Evolutionary conservation across 2,888 invertebrate species (phyloP), one percentile per base, ranked within the genome.

Genomic region (Macrosoma leucophasiata): DNA sequence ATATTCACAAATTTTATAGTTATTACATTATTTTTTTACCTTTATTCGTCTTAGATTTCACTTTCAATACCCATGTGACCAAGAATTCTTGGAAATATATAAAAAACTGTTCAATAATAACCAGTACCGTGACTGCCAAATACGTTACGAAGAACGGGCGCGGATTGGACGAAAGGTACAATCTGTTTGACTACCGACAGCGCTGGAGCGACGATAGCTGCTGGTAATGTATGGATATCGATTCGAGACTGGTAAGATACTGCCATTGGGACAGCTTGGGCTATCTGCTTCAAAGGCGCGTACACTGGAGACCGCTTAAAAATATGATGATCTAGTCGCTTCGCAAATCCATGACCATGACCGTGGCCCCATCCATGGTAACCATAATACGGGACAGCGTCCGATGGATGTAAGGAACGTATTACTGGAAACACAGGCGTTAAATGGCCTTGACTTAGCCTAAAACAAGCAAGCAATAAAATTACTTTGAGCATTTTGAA

Each of bases 221-320:
- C 61, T 8, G 73, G 70, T 0, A 66, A 52, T 3, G 67, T 52
- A 14, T 75, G 85, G 13, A 86, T 68, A 46, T 87, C 84, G 18
- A 84, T 57, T 7, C 86, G 78, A 39, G 86, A 82, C 49, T 87
- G 87, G 42, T 85, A 86, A 3, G 86, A 86, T 0, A 87, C 79
- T 1, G 87, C 77, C 2, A 78, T 68, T 20, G 85, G 85, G 8
- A 32, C 21, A 12, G 33, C 26, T 11, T 49, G 53, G 12, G 46
- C 52, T 2, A 48, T 49, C 18, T 60, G 62, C 13, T 42, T 56
- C 21, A 60, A 32, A 1, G 63, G 63, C 6, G 58, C 55, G 13
- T 54, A 40, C 39, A 72, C 64, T 8, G 76, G 73, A 7, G 78
- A 79, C 6, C 79, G 62, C 54, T 78, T 81, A 41, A 58, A 42